phyloP scores from a whole-genome alignment of 1,140 invertebrate genomes.

The Dryas iulia region DNA sequence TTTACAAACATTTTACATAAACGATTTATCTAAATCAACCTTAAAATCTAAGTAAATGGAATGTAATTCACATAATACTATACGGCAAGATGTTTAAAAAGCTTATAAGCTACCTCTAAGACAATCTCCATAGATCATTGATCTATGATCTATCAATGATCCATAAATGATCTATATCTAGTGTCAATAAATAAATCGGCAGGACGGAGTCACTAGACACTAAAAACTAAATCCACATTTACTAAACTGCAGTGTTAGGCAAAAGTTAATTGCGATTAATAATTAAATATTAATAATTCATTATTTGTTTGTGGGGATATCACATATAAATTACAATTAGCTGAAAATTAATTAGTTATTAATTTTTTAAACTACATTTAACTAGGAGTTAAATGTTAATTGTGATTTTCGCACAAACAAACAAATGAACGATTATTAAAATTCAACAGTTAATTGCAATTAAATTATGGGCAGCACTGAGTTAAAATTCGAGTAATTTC shows the following conservation, averaged over 20 bases:
- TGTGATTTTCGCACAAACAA: too few relatives aligned
- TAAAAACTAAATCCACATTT: constrained; percentile 27
- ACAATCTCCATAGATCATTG: background rate
- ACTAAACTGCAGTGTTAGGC: background rate
- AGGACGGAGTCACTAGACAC: constrained; percentile 59
- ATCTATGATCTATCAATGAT: background rate
- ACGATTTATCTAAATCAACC: constrained; percentile 10
- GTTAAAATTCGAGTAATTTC: too few relatives aligned
- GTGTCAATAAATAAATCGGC: constrained; percentile 45
- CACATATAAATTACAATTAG: too few relatives aligned
- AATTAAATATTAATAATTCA: too few relatives aligned
- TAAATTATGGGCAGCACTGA: too few relatives aligned
- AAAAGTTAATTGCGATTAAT: too few relatives aligned
- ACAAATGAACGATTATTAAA: too few relatives aligned
- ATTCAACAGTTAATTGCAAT: too few relatives aligned
- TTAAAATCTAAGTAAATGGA: constrained; percentile 9
- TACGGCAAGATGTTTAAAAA: constrained; percentile 62
- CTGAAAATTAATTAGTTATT: too few relatives aligned
- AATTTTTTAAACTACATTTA: too few relatives aligned
- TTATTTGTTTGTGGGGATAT: too few relatives aligned
- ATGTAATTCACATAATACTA: constrained; percentile 41
- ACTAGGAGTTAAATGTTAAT: too few relatives aligned
- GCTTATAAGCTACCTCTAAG: background rate
- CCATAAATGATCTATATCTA: background rate
- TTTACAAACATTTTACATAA: constrained; percentile 57